phyloP scores from a whole-genome alignment of 2,888 invertebrate genomes.

The Lochmaea capreae region DNA sequence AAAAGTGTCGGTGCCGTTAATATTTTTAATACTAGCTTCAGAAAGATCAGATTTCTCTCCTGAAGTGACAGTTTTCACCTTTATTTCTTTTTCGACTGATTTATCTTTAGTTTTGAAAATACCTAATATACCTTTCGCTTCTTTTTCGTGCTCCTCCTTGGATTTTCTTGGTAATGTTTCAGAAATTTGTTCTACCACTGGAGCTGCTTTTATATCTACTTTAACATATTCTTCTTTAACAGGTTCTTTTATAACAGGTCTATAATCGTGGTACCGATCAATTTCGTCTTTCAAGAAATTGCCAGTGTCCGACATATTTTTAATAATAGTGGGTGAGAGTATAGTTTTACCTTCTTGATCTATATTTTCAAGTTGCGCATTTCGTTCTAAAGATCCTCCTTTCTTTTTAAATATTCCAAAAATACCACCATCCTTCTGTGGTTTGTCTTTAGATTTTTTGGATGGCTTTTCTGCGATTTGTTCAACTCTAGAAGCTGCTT shows the following conservation, averaged over 20 bases:
- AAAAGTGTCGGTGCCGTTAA: constrained; percentile 37
- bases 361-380: not conserved
- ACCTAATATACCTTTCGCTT: constrained; percentile 36
- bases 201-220: not conserved
- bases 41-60: constrained; percentile 4
- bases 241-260: constrained; percentile 36
- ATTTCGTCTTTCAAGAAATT: constrained; percentile 48
- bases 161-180: constrained; percentile 6
- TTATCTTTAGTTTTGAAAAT: constrained; percentile 37
- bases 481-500: not conserved
- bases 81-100: constrained; percentile 33
- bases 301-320: constrained; percentile 37
- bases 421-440: constrained; percentile 38
- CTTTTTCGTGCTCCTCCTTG: constrained; percentile 31
- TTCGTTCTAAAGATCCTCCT: constrained; percentile 19
- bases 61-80: constrained; percentile 9
- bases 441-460: constrained; percentile 32
- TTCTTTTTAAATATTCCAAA: constrained; percentile 39
- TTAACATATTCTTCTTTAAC: constrained; percentile 14
- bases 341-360: not conserved
- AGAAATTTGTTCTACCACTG: not conserved
- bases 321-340: constrained; percentile 18
- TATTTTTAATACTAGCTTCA: not conserved
- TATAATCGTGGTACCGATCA: constrained; percentile 49
- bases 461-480: constrained; percentile 9